These are phyloP conservation scores for Salmo trutta DNA, from an alignment of 2,797 vertebrate species.

Conservation along the genomic window DNA sequence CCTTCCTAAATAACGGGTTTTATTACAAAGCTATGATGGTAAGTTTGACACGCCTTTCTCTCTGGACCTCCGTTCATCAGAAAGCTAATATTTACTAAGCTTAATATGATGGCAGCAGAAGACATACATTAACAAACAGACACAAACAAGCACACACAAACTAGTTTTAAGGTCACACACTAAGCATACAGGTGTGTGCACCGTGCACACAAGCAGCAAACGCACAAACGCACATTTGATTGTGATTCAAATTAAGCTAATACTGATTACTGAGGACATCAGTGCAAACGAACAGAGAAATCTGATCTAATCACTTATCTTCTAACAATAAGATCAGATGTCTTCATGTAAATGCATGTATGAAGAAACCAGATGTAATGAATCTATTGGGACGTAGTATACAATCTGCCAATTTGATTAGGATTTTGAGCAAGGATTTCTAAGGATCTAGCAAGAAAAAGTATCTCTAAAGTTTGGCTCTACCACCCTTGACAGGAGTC, in stretches of 20 bases:
- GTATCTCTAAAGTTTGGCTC: too few species aligned
- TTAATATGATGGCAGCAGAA: not conserved
- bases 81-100: not conserved
- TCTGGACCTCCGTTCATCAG: not conserved
- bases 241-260: not conserved
- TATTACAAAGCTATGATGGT: not conserved
- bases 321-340: not conserved
- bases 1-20: not conserved
- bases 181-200: not conserved
- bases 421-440: not conserved
- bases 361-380: not conserved
- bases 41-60: not conserved
- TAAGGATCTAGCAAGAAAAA: not conserved
- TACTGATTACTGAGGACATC: not conserved
- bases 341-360: not conserved
- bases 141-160: slow-evolving; percentile 18
- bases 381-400: not conserved
- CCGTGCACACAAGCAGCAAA: not conserved
- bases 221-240: not conserved
- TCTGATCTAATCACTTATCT: not conserved
- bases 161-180: not conserved
- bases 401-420: not conserved
- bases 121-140: slow-evolving; percentile 5
- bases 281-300: not conserved
- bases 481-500: not conserved